Base-by-base conservation (phyloP, 2,797 vertebrate genomes). In the Sebastes steindachneri region DNA sequence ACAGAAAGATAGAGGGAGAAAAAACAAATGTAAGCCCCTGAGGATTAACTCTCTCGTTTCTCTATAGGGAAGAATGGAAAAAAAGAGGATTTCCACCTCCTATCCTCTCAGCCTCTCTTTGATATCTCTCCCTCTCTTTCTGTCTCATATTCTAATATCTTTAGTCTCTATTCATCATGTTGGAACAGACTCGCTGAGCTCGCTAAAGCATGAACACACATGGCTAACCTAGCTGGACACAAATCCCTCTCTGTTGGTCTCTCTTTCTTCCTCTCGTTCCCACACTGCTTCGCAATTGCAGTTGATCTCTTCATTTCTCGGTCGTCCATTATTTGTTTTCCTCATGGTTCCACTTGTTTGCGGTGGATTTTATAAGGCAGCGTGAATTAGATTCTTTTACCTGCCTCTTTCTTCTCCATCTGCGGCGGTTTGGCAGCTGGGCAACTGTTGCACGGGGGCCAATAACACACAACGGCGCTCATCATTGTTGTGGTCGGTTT, bases 31-130 rank as follows among this genome's bases (percentile, higher is more conserved):
- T 93, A 93, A 94, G 84, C 90, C 89, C 87, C 73, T 5, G 73
- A 79, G 88, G 93, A 92, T 94, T 93, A 92, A 93, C 89, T 89
- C 90, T 86, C 87, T 91, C 88, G 86, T 91, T 90, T 84, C 87
- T 93, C 86, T 85, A 79, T 78, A 67, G 72, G 83, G 80, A 91
- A 89, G 89, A 93, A 94, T 80, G 26, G 68, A 64, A 64, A 77
- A 87, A 79, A 86, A 89, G 88, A 87, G 92, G 91, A 88, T 93
- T 93, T 91, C 89, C 77, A 87, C 74, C 86, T 88, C 80, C 86
- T 77, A 91, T 93, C 86, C 89, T 80, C 81, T 91, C 88, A 90
- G 86, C 72, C 69, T 85, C 71, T 69, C 87, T 88, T 85, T 92
- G 82, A 92, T 89, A 84, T 86, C 80, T 70, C 86, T 74, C 85